Conservation (phyloP, 2,113 vertebrate species). For the human (Homo sapiens) region DNA sequence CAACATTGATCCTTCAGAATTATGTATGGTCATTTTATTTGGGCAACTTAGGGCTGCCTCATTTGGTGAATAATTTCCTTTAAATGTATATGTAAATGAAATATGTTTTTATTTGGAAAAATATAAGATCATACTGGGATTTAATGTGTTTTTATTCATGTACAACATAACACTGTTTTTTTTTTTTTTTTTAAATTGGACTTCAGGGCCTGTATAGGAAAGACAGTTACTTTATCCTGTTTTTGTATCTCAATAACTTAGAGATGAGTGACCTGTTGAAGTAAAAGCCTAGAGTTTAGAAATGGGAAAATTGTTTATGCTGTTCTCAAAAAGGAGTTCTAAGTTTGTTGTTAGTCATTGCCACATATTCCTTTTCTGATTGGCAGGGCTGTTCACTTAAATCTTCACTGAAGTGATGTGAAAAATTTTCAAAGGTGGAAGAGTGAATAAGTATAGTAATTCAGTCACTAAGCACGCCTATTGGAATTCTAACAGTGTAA, state of each 20-base stretch:
- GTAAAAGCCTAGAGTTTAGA: background rate
- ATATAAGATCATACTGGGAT: background rate
- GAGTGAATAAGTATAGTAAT: background rate
- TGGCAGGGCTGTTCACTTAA: background rate
- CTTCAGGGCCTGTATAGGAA: background rate
- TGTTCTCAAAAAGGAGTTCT: background rate
- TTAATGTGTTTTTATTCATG: slow-evolving; percentile 9
- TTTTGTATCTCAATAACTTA: background rate
- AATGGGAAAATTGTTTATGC: background rate
- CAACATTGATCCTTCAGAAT: background rate
- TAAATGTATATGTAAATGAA: background rate
- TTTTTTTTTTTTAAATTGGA: background rate
- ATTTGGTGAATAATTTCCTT: background rate
- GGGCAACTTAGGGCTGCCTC: background rate
- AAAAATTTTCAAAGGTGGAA: background rate
- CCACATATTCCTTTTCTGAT: slow-evolving; percentile 21
- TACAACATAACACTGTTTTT: background rate
- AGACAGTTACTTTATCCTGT: background rate
- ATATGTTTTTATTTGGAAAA: background rate
- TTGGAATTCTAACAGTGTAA: background rate
- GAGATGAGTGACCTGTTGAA: background rate
- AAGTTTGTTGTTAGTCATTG: slow-evolving; percentile 24
- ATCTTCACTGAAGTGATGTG: background rate
- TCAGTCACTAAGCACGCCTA: background rate
- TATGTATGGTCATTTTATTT: background rate